Percentiles rank a stretch among this genome's conserved stretches.
Conservation (phyloP, 2,113 vertebrate genomes). For the Anoura caudifer region DNA sequence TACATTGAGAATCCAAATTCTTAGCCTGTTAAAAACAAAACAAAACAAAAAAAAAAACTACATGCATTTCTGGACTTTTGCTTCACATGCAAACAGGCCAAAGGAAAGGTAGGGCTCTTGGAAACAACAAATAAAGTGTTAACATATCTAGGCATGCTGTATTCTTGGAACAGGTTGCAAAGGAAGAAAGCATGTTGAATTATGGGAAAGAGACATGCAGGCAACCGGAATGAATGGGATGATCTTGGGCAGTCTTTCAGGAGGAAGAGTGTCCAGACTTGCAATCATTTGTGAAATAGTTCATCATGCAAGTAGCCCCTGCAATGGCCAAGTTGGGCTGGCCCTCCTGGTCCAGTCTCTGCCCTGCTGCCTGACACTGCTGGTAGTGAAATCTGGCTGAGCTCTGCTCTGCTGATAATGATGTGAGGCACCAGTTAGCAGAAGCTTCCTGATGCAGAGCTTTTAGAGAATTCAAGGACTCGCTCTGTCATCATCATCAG, state of each 20-base stretch:
- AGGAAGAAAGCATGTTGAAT: neutral
- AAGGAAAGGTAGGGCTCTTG: neutral
- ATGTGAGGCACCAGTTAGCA: neutral
- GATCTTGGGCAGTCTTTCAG: neutral
- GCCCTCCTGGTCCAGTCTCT: neutral
- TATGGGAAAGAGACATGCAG: neutral
- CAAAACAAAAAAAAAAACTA: conserved; percentile 24
- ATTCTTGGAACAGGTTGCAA: neutral
- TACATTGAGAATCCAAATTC: conserved; percentile 2
- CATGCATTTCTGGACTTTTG: neutral
- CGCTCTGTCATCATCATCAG: conserved; percentile 46
- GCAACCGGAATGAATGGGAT: neutral
- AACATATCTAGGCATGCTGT: neutral
- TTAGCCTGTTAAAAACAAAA: conserved; percentile 20
- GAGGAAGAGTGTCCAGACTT: neutral
- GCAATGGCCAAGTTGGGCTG: neutral
- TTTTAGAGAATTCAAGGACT: conserved; percentile 47
- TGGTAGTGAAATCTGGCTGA: neutral
- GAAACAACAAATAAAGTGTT: neutral
- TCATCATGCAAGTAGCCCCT: conserved; percentile 22
- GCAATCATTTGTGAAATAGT: neutral
- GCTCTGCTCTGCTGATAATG: neutral
- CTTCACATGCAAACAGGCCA: neutral
- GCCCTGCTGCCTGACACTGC: neutral
- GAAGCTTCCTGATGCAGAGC: neutral